Conservation (phyloP, 2,888 invertebrate genomes). For the Chelonus formosanus region DNA sequence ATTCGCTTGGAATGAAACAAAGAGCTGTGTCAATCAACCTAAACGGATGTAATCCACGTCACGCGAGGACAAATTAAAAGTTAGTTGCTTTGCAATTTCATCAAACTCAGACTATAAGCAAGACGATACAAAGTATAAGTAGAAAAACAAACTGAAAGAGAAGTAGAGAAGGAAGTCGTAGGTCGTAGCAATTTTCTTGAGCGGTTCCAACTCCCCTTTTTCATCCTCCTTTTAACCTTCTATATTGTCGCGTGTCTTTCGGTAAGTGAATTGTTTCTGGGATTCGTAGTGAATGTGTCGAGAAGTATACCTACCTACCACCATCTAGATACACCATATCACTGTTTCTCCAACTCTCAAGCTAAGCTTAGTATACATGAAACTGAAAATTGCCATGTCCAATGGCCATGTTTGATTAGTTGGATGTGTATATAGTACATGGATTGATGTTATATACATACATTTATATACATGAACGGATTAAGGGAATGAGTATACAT, state of each 20-base stretch:
- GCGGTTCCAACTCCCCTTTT: constrained; percentile 39
- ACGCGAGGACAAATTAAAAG: constrained; percentile 57
- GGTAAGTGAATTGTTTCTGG: constrained; percentile 58
- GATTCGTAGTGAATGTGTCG: constrained; percentile 51
- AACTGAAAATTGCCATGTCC: constrained; percentile 36
- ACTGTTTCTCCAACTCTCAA: not conserved
- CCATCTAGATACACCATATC: constrained; percentile 21
- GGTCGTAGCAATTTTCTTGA: constrained; percentile 51
- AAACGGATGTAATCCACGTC: constrained; percentile 55
- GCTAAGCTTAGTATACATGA: constrained; percentile 10
- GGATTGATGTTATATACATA: too few species aligned
- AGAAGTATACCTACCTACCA: not conserved
- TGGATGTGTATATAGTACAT: too few species aligned
- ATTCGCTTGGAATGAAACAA: constrained; percentile 23
- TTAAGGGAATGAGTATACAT: constrained; percentile 3
- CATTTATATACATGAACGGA: too few species aligned
- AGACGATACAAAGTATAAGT: constrained; percentile 25
- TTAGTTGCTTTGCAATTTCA: constrained; percentile 59
- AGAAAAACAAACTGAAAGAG: constrained; percentile 5
- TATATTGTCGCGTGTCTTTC: constrained; percentile 48
- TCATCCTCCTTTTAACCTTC: constrained; percentile 7
- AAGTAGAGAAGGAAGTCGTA: constrained; percentile 8
- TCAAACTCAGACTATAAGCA: constrained; percentile 45
- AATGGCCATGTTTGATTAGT: not conserved
- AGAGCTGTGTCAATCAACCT: constrained; percentile 50